phyloP scores from a whole-genome alignment of 92 coral and sea anemone species.

The Palythoa heliodiscus region DNA sequence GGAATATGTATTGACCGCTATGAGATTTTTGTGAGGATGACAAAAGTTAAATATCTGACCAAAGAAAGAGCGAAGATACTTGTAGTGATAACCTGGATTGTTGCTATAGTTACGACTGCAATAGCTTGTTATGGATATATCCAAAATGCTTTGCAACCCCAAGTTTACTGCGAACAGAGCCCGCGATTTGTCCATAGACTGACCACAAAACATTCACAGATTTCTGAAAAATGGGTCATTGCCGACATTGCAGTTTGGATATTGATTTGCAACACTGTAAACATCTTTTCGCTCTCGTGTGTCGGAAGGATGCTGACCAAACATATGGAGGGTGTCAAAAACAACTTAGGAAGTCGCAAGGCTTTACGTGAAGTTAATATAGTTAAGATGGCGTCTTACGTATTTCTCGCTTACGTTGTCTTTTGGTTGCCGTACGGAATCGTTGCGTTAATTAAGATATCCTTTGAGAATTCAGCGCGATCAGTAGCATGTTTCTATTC shows the following conservation, averaged over 20 bases:
- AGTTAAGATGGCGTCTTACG: slow-evolving; percentile 40
- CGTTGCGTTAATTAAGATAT: background rate
- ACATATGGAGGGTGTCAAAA: slow-evolving; percentile 37
- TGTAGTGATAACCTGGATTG: slow-evolving; percentile 16
- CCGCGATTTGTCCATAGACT: background rate
- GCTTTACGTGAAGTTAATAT: slow-evolving; percentile 39
- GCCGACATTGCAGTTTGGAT: slow-evolving; percentile 35
- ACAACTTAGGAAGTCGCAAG: slow-evolving; percentile 14
- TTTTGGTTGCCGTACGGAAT: slow-evolving; percentile 40
- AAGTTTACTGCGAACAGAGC: slow-evolving; percentile 34
- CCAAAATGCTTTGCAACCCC: slow-evolving; percentile 38
- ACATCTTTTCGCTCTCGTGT: slow-evolving; percentile 20
- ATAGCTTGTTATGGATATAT: slow-evolving; percentile 37
- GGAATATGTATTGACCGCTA: slow-evolving; percentile 42
- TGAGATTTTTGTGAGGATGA: slow-evolving; percentile 41
- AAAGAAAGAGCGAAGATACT: slow-evolving; percentile 18
- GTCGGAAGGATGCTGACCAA: slow-evolving; percentile 33
- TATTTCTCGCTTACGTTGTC: slow-evolving; percentile 25
- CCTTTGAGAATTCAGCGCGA: background rate
- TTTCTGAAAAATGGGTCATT: slow-evolving; percentile 37
- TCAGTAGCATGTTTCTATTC: slow-evolving; percentile 13
- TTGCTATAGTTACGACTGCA: slow-evolving; percentile 21
- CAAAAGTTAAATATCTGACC: slow-evolving; percentile 25
- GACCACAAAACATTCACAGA: slow-evolving; percentile 20
- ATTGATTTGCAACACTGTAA: slow-evolving; percentile 15